Evolutionary conservation across 2,797 vertebrate genomes (phyloP).

Genomic region (Alosa sapidissima): DNA sequence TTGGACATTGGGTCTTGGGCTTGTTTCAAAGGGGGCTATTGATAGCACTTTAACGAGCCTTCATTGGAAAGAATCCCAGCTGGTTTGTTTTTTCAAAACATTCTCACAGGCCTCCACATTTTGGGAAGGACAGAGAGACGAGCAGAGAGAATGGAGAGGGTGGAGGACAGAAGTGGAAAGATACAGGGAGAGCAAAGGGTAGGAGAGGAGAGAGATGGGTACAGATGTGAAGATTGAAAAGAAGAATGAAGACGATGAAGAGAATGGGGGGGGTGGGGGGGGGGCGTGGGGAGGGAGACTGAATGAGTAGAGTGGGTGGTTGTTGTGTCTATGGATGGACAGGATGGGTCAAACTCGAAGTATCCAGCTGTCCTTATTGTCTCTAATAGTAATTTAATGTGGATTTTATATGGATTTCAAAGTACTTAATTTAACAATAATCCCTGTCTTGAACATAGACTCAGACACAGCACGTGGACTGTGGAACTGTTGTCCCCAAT

Average conservation of each 20-base stretch:
- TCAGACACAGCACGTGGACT: neutral
- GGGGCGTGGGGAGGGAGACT: neutral
- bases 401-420: neutral
- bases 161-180: neutral
- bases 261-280: no score
- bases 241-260: neutral
- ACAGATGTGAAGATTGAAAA: neutral
- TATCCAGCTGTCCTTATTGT: neutral
- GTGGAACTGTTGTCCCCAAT: neutral
- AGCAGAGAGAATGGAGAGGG: conserved; percentile 8
- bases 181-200: conserved; percentile 34
- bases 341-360: neutral
- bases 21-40: conserved; percentile 70
- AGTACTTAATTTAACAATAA: neutral
- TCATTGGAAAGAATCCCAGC: conserved; percentile 54
- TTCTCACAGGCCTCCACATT: conserved; percentile 67
- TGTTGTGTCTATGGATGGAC: neutral
- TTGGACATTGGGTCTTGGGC: conserved; percentile 60
- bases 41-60: conserved; percentile 68
- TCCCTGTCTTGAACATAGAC: neutral
- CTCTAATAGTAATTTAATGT: neutral
- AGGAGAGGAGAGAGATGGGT: conserved; percentile 1
- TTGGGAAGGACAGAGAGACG: conserved; percentile 46
- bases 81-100: conserved; percentile 67
- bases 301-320: neutral